These are phyloP conservation scores for Napeogenes inachia DNA, from an alignment of 2,888 invertebrate genomes.

Conservation along the genomic window DNA sequence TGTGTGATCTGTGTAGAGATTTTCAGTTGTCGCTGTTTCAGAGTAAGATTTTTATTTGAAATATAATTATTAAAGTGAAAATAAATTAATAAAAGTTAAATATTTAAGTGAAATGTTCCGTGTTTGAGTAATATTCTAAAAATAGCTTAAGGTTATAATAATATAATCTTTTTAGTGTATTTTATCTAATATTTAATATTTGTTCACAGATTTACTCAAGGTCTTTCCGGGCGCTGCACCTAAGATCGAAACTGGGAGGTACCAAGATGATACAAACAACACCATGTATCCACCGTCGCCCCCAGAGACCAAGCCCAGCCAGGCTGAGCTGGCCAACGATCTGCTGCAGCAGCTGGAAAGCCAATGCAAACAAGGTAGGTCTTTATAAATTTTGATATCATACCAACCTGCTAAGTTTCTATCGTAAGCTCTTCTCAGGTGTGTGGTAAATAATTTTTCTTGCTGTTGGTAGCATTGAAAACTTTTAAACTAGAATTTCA, in stretches of 20 bases:
- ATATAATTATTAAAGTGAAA: too few species aligned
- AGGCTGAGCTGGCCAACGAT: slow-evolving; percentile 80
- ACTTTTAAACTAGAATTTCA: too few species aligned
- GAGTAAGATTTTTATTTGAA: slow-evolving; percentile 51
- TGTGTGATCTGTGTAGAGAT: slow-evolving; percentile 70
- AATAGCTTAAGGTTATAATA: not conserved
- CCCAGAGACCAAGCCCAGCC: slow-evolving; percentile 62
- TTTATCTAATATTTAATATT: not conserved
- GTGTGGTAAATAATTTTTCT: too few species aligned
- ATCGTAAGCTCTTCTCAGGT: too few species aligned
- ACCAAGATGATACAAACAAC: slow-evolving; percentile 52
- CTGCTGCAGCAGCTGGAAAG: slow-evolving; percentile 82
- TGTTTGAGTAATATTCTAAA: too few species aligned
- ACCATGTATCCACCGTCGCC: slow-evolving; percentile 67
- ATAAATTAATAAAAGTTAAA: too few species aligned
- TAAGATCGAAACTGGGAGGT: slow-evolving; percentile 54
- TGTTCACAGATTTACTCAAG: slow-evolving; percentile 61
- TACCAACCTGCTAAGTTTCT: too few species aligned
- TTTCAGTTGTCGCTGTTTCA: slow-evolving; percentile 65
- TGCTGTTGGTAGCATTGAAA: too few species aligned
- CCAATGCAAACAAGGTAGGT: slow-evolving; percentile 81
- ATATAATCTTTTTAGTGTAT: slow-evolving; percentile 11
- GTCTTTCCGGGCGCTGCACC: slow-evolving; percentile 60
- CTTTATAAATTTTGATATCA: too few species aligned
- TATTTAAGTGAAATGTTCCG: too few species aligned